Percentiles rank a stretch among this genome's conserved stretches.
Conservation (phyloP, 1,140 invertebrate species). For the Drosophila pallidifrons region DNA sequence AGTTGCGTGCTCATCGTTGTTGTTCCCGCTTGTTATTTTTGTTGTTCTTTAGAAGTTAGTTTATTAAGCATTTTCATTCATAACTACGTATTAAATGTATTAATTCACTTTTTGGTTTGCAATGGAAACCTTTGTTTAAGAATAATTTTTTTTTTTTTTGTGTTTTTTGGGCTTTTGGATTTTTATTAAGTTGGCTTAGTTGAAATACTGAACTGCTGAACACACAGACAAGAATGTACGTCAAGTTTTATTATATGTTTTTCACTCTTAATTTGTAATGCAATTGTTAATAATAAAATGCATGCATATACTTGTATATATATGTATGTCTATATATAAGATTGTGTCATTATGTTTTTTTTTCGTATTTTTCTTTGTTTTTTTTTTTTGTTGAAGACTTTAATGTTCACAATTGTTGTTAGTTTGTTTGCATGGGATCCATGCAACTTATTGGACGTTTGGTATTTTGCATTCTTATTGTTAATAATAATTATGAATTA, state of each 20-base stretch:
- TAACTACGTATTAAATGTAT: conserved; percentile 43
- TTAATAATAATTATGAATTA: conserved; percentile 25
- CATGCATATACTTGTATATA: conserved; percentile 42
- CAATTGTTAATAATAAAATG: conserved; percentile 36
- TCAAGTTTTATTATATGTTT: conserved; percentile 31
- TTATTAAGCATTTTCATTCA: conserved; percentile 32
- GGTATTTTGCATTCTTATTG: conserved; percentile 63
- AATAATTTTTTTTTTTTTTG: conserved; percentile 24
- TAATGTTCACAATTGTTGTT: conserved; percentile 79
- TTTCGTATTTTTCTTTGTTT: conserved; percentile 24
- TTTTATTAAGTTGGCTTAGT: conserved; percentile 71
- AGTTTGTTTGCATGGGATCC: conserved; percentile 61
- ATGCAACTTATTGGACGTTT: conserved; percentile 77
- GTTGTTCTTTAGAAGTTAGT: conserved; percentile 50
- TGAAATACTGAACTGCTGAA: conserved; percentile 79
- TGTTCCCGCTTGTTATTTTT: conserved; percentile 78
- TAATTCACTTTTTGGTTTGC: conserved; percentile 49
- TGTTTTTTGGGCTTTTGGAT: neutral
- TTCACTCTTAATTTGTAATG: conserved; percentile 44
- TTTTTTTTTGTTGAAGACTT: conserved; percentile 67
- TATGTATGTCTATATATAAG: conserved; percentile 32
- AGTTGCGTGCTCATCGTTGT: conserved; percentile 83
- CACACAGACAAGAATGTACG: conserved; percentile 67
- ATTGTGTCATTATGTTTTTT: conserved; percentile 35
- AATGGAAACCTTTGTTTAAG: conserved; percentile 47